phyloP scores from a whole-genome alignment of 1,140 invertebrate species.

The Stegodyphus dumicola region DNA sequence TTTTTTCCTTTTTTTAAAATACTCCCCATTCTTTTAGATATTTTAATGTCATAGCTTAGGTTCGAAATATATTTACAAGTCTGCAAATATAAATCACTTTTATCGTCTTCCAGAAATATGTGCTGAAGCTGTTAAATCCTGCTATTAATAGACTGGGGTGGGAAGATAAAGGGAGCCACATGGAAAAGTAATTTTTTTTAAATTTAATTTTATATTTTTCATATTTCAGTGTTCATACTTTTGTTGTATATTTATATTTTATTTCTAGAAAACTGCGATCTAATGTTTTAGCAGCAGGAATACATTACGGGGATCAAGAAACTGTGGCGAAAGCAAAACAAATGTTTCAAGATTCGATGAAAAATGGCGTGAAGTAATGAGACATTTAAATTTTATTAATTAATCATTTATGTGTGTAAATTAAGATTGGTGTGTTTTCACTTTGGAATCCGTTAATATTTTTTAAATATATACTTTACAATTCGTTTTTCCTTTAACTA shows the following conservation, averaged over 20 bases:
- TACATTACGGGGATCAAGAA: constrained; percentile 75
- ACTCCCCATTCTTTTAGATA: too few species aligned
- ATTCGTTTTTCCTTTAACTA: too few species aligned
- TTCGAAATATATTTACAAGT: too few species aligned
- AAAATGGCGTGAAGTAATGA: constrained; percentile 9
- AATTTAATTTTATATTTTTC: too few species aligned
- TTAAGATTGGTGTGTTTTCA: too few species aligned
- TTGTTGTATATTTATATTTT: not conserved
- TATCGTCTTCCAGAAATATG: constrained; percentile 73
- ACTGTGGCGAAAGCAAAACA: constrained; percentile 75
- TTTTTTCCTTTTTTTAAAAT: too few species aligned
- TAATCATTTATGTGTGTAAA: too few species aligned
- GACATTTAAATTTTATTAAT: too few species aligned
- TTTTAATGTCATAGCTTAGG: too few species aligned
- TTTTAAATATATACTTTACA: too few species aligned
- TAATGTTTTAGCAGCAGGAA: constrained; percentile 74
- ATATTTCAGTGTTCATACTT: too few species aligned
- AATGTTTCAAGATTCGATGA: constrained; percentile 77
- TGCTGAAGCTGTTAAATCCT: constrained; percentile 74
- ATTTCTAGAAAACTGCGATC: constrained; percentile 72
- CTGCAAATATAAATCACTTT: not conserved
- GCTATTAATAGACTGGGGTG: constrained; percentile 76
- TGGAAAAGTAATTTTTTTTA: constrained; percentile 72
- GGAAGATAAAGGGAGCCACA: constrained; percentile 76
- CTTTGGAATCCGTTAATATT: too few species aligned